These are phyloP conservation scores for Hoplostethus atlanticus DNA, from an alignment of 2,797 vertebrate species.

Conservation along the genomic window DNA sequence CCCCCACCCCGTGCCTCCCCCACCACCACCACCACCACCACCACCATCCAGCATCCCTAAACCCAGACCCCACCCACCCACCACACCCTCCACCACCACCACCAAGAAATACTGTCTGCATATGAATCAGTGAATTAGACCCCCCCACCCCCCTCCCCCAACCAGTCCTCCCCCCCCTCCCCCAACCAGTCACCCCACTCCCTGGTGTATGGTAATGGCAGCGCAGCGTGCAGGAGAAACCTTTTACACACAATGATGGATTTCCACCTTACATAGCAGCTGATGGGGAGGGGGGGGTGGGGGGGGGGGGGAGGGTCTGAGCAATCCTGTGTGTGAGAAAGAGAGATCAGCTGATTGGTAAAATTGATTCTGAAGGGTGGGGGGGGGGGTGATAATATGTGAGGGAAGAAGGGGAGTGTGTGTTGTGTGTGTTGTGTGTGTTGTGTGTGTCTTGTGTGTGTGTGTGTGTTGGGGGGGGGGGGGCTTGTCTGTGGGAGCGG, in stretches of 20 bases:
- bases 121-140: constrained; percentile 72
- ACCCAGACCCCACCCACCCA: constrained; percentile 65
- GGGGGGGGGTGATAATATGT: constrained; percentile 14
- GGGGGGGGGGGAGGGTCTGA: constrained; percentile 32
- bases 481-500: constrained; percentile 77
- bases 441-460: constrained; percentile 54
- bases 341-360: constrained; percentile 81
- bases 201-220: constrained; percentile 41
- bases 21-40: constrained; percentile 38
- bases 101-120: constrained; percentile 72
- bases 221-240: constrained; percentile 26
- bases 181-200: constrained; percentile 9
- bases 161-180: not conserved
- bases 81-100: constrained; percentile 61
- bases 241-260: constrained; percentile 73
- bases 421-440: too few species aligned
- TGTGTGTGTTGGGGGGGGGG: constrained; percentile 21
- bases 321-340: constrained; percentile 67
- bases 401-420: constrained; percentile 35
- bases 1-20: constrained; percentile 18
- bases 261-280: constrained; percentile 74
- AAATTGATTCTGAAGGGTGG: constrained; percentile 73
- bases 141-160: constrained; percentile 8
- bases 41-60: constrained; percentile 58
- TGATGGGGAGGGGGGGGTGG: constrained; percentile 49